These are phyloP conservation scores for Acleris sparsana DNA, from an alignment of 2,888 invertebrate genomes.

Conservation along the genomic window DNA sequence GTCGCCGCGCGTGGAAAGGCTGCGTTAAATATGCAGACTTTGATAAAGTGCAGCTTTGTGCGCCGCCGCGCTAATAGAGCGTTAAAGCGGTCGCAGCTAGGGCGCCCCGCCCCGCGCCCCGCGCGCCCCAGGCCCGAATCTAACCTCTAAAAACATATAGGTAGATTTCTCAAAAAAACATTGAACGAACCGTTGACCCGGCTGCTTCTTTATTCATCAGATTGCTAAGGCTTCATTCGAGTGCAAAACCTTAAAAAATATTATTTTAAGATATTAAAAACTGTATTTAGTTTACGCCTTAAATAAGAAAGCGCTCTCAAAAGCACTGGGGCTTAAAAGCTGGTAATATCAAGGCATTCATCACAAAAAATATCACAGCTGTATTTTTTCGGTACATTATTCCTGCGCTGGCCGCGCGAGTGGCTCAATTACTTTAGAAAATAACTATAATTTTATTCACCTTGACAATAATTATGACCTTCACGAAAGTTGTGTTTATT, in stretches of 20 bases:
- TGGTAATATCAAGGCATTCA: slow-evolving; percentile 10
- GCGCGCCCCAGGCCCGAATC: slow-evolving; percentile 1
- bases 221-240: slow-evolving; percentile 17
- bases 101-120: neutral
- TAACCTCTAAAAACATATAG: slow-evolving; percentile 31
- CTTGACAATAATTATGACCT: slow-evolving; percentile 4
- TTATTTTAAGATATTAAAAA: slow-evolving; percentile 12
- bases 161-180: slow-evolving; percentile 34
- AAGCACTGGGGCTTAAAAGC: neutral
- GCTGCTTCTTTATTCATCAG: slow-evolving; percentile 29
- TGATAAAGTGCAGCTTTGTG: slow-evolving; percentile 62
- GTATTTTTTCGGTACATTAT: slow-evolving; percentile 9
- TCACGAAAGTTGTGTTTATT: no score
- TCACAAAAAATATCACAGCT: slow-evolving; percentile 3
- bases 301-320: neutral
- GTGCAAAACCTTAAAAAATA: slow-evolving; percentile 11
- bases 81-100: slow-evolving; percentile 52
- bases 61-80: slow-evolving; percentile 55
- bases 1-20: slow-evolving; percentile 46
- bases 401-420: neutral
- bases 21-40: slow-evolving; percentile 62
- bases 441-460: slow-evolving; percentile 9
- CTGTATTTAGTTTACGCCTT: slow-evolving; percentile 2
- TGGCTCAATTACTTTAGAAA: neutral
- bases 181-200: slow-evolving; percentile 27